Conservation (phyloP, 2,888 invertebrate species). For the Rosalia funebris region DNA sequence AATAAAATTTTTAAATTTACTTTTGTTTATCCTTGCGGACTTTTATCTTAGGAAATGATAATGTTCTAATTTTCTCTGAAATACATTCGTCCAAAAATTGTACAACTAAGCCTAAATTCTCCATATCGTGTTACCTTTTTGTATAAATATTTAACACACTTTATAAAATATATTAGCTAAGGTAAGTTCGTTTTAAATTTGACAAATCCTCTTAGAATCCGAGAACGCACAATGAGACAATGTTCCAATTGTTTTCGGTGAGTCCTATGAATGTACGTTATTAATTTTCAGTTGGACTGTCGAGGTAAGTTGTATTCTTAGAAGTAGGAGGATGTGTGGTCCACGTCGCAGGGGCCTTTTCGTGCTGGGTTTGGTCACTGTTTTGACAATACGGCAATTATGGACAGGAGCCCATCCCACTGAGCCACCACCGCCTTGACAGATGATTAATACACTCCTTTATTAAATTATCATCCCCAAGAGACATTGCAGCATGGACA, state of each 20-base stretch:
- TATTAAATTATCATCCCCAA: conserved; percentile 63
- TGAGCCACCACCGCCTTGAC: conserved; percentile 58
- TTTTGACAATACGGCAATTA: conserved; percentile 64
- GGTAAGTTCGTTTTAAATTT: no score
- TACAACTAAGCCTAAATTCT: no score
- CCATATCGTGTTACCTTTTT: no score
- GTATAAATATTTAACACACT: no score
- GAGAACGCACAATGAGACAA: conserved; percentile 3
- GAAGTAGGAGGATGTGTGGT: conserved; percentile 59
- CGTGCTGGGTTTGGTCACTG: conserved; percentile 57
- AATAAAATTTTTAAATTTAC: no score
- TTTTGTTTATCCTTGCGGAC: no score
- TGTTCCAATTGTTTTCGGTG: conserved; percentile 14
- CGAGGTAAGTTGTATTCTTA: conserved; percentile 42
- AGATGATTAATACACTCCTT: conserved; percentile 62
- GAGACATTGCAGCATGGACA: conserved; percentile 31
- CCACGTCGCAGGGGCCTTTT: conserved; percentile 44
- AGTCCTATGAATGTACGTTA: conserved; percentile 15
- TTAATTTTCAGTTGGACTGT: conserved; percentile 29
- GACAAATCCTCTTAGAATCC: no score
- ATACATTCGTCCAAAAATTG: no score
- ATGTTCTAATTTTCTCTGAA: no score
- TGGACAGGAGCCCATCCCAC: conserved; percentile 59
- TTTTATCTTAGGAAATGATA: no score
- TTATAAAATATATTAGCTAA: no score